Base-by-base conservation (phyloP, 2,888 invertebrate genomes). In the Nymphalis c-album region DNA sequence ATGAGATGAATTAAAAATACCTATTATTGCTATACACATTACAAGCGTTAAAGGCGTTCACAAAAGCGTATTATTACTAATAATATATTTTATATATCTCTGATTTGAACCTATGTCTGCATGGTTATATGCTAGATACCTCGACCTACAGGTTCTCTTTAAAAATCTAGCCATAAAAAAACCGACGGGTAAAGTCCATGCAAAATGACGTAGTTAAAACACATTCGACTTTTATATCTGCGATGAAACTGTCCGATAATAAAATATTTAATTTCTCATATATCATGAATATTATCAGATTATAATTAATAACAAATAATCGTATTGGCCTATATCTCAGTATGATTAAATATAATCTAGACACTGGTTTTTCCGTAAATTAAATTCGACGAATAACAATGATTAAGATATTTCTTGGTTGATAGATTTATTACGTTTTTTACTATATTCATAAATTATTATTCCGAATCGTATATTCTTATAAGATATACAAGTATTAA, bases 361-460 rank as follows among this genome's bases (percentile, higher is more conserved):
- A 48, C 66, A 63, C 68, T 70, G 68, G 64, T 70, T 70, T 70
- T 70, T 60, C 62, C 68, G 35, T 48, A 68, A 48, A 60, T 69
- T 50, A 31, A 46, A 62, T 17, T 62, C 64, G 63, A 68, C 62
- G 60, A 60, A 51, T 58, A 47, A 63, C 1, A 53, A 58, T 65
- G 50, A 70, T 68, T 55, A 58, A 50, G 20, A 22, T 18, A 62
- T 64, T 22, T 26, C 2, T 48, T 61, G 45, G 40, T 47, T 60
- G 62, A 60, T 60, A 63, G 64, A 65, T 65, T 68, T 64, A 64
- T 67, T 70, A 40, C 26, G 26, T 20, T 61, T 13, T 67, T 47
- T 58, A 58, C 16, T 50, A 13, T n/a, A 22, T 18, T 13, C 13
- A 35, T n/a, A 16, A 58, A 47, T 35, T 35, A 35, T 16, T 20